phyloP scores from a whole-genome alignment of 1,140 invertebrate genomes.

The Heliconius nattereri region DNA sequence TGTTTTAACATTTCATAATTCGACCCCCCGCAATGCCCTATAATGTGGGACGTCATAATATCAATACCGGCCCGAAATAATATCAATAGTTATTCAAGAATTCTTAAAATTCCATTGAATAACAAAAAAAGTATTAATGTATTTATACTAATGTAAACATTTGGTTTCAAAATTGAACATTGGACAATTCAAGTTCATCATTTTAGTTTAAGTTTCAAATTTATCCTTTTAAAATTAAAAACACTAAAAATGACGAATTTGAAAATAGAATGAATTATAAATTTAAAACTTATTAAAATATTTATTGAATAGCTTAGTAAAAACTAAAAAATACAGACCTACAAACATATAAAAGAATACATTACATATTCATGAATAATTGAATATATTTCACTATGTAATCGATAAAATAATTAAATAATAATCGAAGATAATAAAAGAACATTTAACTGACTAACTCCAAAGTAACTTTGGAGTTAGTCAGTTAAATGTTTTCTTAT shows the following conservation, averaged over 20 bases:
- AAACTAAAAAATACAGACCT: not conserved
- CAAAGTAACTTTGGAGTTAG: not conserved
- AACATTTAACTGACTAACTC: too few species aligned
- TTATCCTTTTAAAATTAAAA: not conserved
- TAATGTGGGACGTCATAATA: too few species aligned
- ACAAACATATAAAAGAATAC: not conserved
- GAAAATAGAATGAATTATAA: not conserved
- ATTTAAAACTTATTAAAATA: not conserved
- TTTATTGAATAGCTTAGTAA: not conserved
- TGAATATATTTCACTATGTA: too few species aligned
- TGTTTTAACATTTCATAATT: too few species aligned
- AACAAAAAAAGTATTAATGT: too few species aligned
- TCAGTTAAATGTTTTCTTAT: constrained; percentile 32
- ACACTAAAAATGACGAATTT: not conserved
- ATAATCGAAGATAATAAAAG: not conserved
- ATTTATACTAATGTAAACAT: too few species aligned
- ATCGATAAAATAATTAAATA: not conserved
- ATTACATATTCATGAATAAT: not conserved
- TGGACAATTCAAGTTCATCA: not conserved
- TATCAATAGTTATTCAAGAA: too few species aligned
- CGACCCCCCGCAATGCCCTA: too few species aligned
- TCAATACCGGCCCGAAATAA: too few species aligned
- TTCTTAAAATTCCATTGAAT: too few species aligned
- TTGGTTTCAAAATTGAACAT: too few species aligned
- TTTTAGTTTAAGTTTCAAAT: not conserved